Conservation (phyloP, 2,113 vertebrate species). For the Callipepla californica region DNA sequence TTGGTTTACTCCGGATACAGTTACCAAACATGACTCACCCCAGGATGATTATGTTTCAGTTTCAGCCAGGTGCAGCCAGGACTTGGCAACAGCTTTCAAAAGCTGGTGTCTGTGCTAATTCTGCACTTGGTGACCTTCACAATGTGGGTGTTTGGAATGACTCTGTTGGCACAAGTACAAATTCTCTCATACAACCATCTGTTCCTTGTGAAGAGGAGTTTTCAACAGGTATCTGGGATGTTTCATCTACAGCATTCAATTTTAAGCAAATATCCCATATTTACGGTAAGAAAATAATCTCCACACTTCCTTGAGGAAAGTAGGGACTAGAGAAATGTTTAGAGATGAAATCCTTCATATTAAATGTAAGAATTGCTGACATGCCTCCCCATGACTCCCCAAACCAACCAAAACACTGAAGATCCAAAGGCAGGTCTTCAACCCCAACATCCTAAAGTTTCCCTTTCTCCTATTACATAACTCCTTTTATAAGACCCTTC, state of each 20-base stretch:
- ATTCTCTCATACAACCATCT: constrained; percentile 59
- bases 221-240: constrained; percentile 61
- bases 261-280: background rate
- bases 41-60: constrained; percentile 13
- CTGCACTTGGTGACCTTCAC: constrained; percentile 65
- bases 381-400: background rate
- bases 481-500: background rate
- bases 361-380: background rate
- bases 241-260: constrained; percentile 12
- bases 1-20: background rate
- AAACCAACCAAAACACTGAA: background rate
- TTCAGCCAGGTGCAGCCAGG: constrained; percentile 63
- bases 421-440: background rate
- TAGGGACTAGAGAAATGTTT: background rate
- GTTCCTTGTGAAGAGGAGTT: constrained; percentile 36
- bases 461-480: background rate
- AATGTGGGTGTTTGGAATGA: constrained; percentile 46
- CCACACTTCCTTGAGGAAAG: background rate
- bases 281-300: background rate
- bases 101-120: constrained; percentile 55
- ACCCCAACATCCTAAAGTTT: background rate
- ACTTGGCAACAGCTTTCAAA: constrained; percentile 41
- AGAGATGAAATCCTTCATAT: background rate
- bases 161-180: constrained; percentile 54
- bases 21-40: constrained; percentile 45